These are phyloP conservation scores for Rhopalosiphum maidis DNA, from an alignment of 1,140 invertebrate species.

Conservation along the genomic window DNA sequence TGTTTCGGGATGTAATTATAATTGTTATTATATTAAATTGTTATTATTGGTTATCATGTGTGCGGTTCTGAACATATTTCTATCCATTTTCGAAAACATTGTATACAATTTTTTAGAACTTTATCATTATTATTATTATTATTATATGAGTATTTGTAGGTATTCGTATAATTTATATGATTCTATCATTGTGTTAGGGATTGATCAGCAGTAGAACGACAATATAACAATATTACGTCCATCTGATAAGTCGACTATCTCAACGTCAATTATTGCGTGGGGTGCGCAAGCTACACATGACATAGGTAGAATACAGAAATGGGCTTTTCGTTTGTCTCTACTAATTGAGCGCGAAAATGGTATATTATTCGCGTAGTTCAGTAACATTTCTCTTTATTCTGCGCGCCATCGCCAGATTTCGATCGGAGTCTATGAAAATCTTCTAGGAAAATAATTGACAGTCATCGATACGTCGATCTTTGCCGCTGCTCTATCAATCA, in stretches of 20 bases:
- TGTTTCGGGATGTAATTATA: neutral
- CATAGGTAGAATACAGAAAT: neutral
- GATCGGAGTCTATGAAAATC: neutral
- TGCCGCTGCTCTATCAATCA: neutral
- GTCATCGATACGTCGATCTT: neutral
- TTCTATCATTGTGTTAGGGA: neutral
- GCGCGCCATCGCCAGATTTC: neutral
- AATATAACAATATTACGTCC: neutral
- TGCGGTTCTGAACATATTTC: neutral
- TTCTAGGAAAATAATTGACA: conserved; percentile 35
- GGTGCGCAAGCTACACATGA: neutral
- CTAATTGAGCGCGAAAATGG: conserved; percentile 16
- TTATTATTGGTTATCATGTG: neutral
- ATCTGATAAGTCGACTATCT: neutral
- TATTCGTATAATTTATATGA: neutral
- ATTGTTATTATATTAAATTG: neutral
- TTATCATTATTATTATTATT: neutral
- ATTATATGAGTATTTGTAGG: neutral
- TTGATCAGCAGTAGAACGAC: neutral
- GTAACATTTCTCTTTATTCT: no score
- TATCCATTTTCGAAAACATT: neutral
- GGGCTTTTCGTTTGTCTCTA: neutral
- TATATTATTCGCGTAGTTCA: neutral
- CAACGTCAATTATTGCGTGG: neutral
- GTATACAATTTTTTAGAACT: neutral